phyloP scores from a whole-genome alignment of 2,888 invertebrate genomes.

The Pristionchus mayeri region DNA sequence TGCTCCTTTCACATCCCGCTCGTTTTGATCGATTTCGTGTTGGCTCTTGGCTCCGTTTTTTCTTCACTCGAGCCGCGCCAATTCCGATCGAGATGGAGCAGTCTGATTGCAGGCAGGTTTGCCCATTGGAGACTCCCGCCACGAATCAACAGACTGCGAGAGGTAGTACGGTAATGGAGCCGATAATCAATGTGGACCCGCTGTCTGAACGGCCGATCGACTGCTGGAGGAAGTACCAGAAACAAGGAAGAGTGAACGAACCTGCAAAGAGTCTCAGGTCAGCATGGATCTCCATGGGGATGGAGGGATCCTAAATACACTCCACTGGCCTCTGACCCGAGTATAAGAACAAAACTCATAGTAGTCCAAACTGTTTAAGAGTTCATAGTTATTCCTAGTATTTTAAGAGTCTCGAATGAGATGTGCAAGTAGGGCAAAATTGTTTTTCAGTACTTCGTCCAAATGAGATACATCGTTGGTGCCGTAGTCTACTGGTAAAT shows the following conservation, averaged over 20 bases:
- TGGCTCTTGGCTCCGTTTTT: not conserved
- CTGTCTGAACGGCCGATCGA: constrained; percentile 71
- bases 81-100: not conserved
- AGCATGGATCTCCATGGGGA: not conserved
- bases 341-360: no score
- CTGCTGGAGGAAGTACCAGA: constrained; percentile 74
- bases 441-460: not conserved
- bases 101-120: constrained; percentile 22
- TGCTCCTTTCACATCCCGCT: not conserved
- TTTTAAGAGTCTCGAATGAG: no score
- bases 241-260: constrained; percentile 72
- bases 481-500: constrained; percentile 30
- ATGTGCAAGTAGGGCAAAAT: no score
- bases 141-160: not conserved
- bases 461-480: constrained; percentile 12
- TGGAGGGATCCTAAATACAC: no score
- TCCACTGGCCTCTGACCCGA: no score
- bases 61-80: not conserved
- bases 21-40: constrained; percentile 6
- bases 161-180: constrained; percentile 41
- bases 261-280: constrained; percentile 72
- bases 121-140: not conserved
- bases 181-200: constrained; percentile 69
- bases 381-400: no score
- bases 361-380: no score